Evolutionary conservation across 2,888 invertebrate genomes (phyloP).

Genomic region (Heteromyza rotundicornis): DNA sequence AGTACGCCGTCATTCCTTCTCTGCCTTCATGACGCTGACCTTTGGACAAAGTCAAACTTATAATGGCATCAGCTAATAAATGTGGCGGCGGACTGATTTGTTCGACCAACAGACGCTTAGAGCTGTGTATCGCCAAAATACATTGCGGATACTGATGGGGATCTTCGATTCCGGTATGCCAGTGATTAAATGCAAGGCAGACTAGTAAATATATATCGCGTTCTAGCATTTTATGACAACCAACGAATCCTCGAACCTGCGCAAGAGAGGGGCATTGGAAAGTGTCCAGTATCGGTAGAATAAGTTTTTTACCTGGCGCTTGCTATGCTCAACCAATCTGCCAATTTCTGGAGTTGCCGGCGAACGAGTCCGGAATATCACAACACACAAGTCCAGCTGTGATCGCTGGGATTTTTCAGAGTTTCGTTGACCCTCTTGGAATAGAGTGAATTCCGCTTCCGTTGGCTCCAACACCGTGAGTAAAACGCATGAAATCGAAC

Average conservation of each 20-base stretch:
- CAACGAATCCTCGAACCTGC: conserved; percentile 86
- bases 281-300: no score
- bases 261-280: no score
- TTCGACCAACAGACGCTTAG: conserved; percentile 86
- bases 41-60: conserved; percentile 85
- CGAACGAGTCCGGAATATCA: conserved; percentile 58
- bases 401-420: conserved; percentile 90
- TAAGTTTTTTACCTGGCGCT: conserved; percentile 53
- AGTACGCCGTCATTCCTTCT: conserved; percentile 96
- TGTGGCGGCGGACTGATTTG: conserved; percentile 83
- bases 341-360: conserved; percentile 62
- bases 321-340: conserved; percentile 62
- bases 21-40: conserved; percentile 92
- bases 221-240: conserved; percentile 94
- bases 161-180: conserved; percentile 89
- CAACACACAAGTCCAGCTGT: conserved; percentile 82
- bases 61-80: conserved; percentile 91
- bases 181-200: conserved; percentile 94
- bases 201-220: conserved; percentile 91
- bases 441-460: conserved; percentile 94
- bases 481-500: conserved; percentile 84
- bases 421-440: conserved; percentile 90
- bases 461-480: conserved; percentile 93
- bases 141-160: conserved; percentile 85
- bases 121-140: conserved; percentile 91